Conservation (phyloP, 2,888 invertebrate genomes). For the Helicoverpa assulta region DNA sequence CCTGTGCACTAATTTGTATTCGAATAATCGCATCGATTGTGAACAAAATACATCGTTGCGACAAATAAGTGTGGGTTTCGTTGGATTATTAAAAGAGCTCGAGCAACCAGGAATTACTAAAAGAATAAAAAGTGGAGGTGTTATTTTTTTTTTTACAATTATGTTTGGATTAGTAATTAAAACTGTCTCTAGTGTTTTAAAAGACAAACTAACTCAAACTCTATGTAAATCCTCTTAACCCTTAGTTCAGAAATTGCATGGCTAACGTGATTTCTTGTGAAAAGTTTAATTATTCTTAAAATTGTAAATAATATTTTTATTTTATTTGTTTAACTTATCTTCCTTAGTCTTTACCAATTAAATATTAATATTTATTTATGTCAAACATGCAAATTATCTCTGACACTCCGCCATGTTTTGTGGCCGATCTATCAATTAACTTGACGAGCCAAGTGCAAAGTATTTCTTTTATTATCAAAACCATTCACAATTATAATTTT, state of each 20-base stretch:
- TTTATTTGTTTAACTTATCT: no score
- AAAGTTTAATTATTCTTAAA: no score
- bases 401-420: conserved; percentile 15
- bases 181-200: no score
- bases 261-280: no score
- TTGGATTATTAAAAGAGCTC: conserved; percentile 68
- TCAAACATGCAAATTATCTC: conserved; percentile 12
- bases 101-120: conserved; percentile 28
- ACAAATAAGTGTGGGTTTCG: conserved; percentile 60
- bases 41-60: conserved; percentile 64
- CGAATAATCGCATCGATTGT: conserved; percentile 70
- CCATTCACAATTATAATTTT: conserved; percentile 17
- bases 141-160: conserved; percentile 13
- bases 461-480: conserved; percentile 18
- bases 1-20: conserved; percentile 69
- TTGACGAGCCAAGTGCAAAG: conserved; percentile 8
- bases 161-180: no score
- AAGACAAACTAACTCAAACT: no score
- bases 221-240: no score
- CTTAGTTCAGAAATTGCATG: no score
- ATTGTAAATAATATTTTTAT: no score
- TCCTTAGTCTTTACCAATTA: no score
- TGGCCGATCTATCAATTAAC: conserved; percentile 30
- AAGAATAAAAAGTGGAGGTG: conserved; percentile 48
- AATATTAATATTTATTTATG: no score